Conservation (phyloP, 1,140 invertebrate species). For the Solenopsis invicta region DNA sequence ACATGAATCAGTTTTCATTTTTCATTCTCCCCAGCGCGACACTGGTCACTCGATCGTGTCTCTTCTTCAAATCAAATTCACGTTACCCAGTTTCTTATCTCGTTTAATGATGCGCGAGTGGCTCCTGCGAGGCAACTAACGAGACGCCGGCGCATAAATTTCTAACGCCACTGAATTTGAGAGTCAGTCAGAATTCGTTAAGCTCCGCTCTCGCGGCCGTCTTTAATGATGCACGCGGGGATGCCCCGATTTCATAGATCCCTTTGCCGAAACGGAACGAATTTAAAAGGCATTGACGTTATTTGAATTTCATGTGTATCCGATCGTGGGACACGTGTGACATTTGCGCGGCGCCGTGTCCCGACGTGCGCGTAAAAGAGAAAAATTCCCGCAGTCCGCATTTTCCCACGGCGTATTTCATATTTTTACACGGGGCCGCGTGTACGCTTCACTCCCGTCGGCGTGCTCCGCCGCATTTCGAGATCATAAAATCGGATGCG, state of each 20-base stretch:
- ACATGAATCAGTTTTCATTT: background rate
- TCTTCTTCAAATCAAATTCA: constrained; percentile 18
- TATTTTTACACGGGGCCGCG: background rate
- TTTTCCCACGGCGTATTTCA: background rate
- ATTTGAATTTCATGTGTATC: constrained; percentile 44
- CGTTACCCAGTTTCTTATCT: constrained; percentile 19
- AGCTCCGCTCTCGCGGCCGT: background rate
- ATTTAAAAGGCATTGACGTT: background rate
- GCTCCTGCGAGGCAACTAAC: background rate
- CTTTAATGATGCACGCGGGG: constrained; percentile 51
- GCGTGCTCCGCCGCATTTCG: too few species aligned
- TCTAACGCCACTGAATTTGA: constrained; percentile 37
- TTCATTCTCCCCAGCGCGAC: background rate
- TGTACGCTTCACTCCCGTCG: too few species aligned
- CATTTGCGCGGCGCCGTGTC: background rate
- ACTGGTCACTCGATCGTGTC: background rate
- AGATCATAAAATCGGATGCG: constrained; percentile 1
- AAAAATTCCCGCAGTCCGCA: background rate
- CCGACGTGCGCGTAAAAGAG: background rate
- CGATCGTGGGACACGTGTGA: background rate
- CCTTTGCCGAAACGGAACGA: constrained; percentile 5
- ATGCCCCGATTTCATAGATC: constrained; percentile 44
- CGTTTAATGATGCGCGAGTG: constrained; percentile 18
- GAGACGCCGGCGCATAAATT: constrained; percentile 42
- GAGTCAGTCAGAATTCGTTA: constrained; percentile 28